A percentile compares a stretch with the other conserved stretches of the same genome.
Conservation (phyloP, 2,888 invertebrate genomes). For the Acronicta leporina region DNA sequence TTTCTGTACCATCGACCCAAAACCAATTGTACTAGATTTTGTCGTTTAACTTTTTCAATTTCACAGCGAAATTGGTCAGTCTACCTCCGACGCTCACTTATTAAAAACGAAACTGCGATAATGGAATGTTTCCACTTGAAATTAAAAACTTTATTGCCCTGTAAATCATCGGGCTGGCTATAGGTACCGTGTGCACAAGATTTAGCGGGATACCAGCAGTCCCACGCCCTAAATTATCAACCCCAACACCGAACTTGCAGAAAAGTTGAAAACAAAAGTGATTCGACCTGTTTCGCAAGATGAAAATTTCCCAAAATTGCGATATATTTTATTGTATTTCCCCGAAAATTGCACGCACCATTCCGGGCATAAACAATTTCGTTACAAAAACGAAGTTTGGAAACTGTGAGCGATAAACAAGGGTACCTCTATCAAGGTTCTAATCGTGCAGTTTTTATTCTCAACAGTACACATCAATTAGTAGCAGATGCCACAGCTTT, state of each 20-base stretch:
- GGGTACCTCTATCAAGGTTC: slow-evolving; percentile 36
- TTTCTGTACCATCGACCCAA: slow-evolving; percentile 60
- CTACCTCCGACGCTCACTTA: slow-evolving; percentile 68
- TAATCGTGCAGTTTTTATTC: slow-evolving; percentile 84
- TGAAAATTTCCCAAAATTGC: slow-evolving; percentile 64
- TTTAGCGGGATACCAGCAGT: slow-evolving; percentile 63
- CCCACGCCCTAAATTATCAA: slow-evolving; percentile 67
- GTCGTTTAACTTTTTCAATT: slow-evolving; percentile 79
- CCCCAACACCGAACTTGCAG: slow-evolving; percentile 54
- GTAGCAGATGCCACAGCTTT: slow-evolving; percentile 79
- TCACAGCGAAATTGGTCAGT: slow-evolving; percentile 72
- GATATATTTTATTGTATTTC: slow-evolving; percentile 57
- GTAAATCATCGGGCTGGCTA: slow-evolving; percentile 68
- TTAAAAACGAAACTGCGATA: slow-evolving; percentile 75
- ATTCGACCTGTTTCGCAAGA: slow-evolving; percentile 62
- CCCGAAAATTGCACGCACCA: slow-evolving; percentile 52
- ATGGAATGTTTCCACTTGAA: slow-evolving; percentile 74
- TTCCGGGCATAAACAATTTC: slow-evolving; percentile 44
- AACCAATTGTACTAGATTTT: slow-evolving; percentile 68
- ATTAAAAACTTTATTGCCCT: slow-evolving; percentile 77
- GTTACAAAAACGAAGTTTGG: slow-evolving; percentile 55
- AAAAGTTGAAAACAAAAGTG: slow-evolving; percentile 68
- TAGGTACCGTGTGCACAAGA: slow-evolving; percentile 64
- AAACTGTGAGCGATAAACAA: slow-evolving; percentile 43
- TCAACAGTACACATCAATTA: slow-evolving; percentile 79